Evolutionary conservation across 2,113 vertebrate genomes (phyloP).

Genomic region (Astur gentilis): DNA sequence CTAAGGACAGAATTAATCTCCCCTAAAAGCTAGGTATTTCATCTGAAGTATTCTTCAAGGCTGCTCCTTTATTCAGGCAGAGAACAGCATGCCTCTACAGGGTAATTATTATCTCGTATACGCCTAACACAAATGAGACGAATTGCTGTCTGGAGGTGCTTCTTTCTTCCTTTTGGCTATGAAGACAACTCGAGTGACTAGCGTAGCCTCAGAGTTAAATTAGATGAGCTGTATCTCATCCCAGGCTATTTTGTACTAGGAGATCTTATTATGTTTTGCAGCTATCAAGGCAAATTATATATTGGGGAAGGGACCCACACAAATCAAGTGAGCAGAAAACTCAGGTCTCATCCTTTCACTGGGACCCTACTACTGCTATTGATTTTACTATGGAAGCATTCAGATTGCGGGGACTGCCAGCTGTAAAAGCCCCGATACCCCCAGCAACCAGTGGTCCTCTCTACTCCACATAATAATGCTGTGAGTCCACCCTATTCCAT

Average conservation of each 20-base stretch:
- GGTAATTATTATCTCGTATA: neutral
- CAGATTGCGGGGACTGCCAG: neutral
- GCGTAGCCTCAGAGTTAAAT: neutral
- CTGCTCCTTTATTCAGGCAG: neutral
- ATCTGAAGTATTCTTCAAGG: neutral
- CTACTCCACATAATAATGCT: neutral
- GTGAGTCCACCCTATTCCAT: neutral
- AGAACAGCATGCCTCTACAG: neutral
- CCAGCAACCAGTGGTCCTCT: neutral
- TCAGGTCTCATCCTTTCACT: rapidly evolving
- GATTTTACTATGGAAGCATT: neutral
- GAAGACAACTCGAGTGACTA: neutral
- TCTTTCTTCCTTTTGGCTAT: neutral
- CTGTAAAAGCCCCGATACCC: neutral
- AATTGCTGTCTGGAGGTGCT: neutral
- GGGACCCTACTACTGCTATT: neutral
- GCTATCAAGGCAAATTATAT: neutral
- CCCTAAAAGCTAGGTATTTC: neutral
- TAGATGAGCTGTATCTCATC: neutral
- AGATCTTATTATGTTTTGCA: neutral
- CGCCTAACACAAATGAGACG: neutral
- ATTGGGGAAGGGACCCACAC: too few species aligned
- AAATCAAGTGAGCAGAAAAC: neutral
- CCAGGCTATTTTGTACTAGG: neutral
- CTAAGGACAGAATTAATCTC: neutral